These are phyloP conservation scores for Oceanodroma tethys DNA, from an alignment of 2,113 vertebrate species.

Conservation along the genomic window DNA sequence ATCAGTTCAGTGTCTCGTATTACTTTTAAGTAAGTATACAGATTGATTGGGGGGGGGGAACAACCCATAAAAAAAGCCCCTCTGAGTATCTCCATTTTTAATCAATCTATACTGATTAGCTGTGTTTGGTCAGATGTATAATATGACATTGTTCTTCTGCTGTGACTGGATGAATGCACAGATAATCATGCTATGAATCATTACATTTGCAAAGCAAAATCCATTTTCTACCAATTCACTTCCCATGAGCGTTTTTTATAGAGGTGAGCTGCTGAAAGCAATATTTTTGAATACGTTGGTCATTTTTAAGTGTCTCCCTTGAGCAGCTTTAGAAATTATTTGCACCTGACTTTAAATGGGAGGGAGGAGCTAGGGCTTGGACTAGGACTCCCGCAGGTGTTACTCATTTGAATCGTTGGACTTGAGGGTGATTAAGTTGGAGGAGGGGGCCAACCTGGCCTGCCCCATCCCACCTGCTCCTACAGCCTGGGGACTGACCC, in stretches of 20 bases:
- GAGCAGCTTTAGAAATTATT: neutral
- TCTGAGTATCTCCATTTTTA: neutral
- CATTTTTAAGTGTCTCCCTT: neutral
- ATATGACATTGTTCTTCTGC: conserved; percentile 19
- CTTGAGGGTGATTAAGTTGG: neutral
- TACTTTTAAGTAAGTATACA: neutral
- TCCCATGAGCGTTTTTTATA: neutral
- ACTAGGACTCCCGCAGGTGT: rapidly evolving
- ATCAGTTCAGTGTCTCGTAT: neutral
- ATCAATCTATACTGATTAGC: neutral
- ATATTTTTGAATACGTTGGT: neutral
- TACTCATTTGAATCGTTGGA: rapidly evolving
- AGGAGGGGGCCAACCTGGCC: neutral
- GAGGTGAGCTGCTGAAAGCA: neutral
- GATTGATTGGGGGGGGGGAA: neutral
- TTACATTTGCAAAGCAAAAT: conserved; percentile 40
- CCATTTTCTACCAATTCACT: neutral
- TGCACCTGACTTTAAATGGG: neutral
- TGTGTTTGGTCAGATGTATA: conserved; percentile 34
- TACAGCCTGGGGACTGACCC: rapidly evolving
- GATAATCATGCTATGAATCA: conserved; percentile 6
- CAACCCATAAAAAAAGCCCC: neutral
- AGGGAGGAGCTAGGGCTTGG: neutral
- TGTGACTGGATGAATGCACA: neutral
- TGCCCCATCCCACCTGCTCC: neutral